Conservation (phyloP, 2,888 invertebrate species). For the Griposia aprilina region DNA sequence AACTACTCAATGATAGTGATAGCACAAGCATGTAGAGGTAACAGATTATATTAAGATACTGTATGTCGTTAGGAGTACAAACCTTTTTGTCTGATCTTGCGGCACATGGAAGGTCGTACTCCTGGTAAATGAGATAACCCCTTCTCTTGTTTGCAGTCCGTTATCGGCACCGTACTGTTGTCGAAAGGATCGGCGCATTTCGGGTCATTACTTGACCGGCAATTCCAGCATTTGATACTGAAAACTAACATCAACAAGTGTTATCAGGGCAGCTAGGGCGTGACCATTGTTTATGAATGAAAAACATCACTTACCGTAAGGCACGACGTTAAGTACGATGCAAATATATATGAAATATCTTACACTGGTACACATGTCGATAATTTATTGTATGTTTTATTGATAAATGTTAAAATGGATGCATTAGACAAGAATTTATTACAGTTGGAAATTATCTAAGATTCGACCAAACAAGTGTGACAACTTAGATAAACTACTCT, state of each 20-base stretch:
- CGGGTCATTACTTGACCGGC: conserved; percentile 96
- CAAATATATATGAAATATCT: conserved; percentile 62
- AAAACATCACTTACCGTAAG: conserved; percentile 69
- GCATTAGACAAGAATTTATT: background rate
- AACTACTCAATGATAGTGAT: background rate
- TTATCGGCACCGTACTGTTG: conserved; percentile 96
- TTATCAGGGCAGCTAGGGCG: conserved; percentile 73
- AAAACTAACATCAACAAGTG: conserved; percentile 82
- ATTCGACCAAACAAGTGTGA: background rate
- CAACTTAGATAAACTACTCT: too few relatives aligned
- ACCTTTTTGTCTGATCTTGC: conserved; percentile 97
- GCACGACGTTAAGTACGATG: conserved; percentile 67
- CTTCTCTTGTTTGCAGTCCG: conserved; percentile 93
- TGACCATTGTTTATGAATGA: conserved; percentile 70
- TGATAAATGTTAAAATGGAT: background rate
- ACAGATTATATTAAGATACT: background rate
- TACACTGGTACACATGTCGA: conserved; percentile 47
- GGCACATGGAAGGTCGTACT: conserved; percentile 95
- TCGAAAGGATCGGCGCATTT: conserved; percentile 98
- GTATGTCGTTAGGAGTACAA: conserved; percentile 10
- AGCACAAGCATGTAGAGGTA: background rate
- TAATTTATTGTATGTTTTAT: background rate
- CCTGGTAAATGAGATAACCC: conserved; percentile 92
- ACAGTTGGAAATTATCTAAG: conserved; percentile 10
- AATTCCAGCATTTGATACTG: conserved; percentile 97